These are phyloP conservation scores for Aphelocoma californica DNA, from an alignment of 2,797 vertebrate genomes.

Conservation along the genomic window DNA sequence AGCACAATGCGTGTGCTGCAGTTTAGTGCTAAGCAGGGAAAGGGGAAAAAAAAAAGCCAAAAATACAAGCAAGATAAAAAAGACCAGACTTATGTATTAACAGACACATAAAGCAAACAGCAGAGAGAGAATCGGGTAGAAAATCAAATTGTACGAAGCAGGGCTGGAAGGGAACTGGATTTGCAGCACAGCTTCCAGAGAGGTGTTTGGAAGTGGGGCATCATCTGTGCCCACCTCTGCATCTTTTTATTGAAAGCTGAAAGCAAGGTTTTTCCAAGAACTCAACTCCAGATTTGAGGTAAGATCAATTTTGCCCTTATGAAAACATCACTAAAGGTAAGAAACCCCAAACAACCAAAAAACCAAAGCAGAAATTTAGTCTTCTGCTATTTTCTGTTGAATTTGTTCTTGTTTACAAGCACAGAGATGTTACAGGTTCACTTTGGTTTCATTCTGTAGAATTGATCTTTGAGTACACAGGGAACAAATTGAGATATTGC, in stretches of 20 bases:
- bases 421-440: neutral
- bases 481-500: neutral
- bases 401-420: neutral
- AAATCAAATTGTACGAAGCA: neutral
- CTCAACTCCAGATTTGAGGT: neutral
- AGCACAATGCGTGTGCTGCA: neutral
- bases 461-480: neutral
- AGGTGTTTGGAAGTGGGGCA: neutral
- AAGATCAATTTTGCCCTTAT: neutral
- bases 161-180: neutral
- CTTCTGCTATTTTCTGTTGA: neutral
- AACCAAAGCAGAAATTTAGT: neutral
- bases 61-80: slow-evolving; percentile 33
- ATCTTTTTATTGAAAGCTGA: neutral
- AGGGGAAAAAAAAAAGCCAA: neutral
- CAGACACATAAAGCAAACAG: slow-evolving; percentile 28
- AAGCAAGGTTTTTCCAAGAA: neutral
- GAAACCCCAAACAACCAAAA: neutral
- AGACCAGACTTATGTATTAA: slow-evolving; percentile 43
- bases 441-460: neutral
- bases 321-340: neutral
- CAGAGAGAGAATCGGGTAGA: neutral
- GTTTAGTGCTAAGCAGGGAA: slow-evolving; percentile 37
- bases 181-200: neutral
- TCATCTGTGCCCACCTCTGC: neutral